Percentiles rank a stretch among this genome's conserved stretches.
Evolutionary conservation across 2,113 vertebrate genomes (phyloP).

Genomic region (Crotophaga sulcirostris): DNA sequence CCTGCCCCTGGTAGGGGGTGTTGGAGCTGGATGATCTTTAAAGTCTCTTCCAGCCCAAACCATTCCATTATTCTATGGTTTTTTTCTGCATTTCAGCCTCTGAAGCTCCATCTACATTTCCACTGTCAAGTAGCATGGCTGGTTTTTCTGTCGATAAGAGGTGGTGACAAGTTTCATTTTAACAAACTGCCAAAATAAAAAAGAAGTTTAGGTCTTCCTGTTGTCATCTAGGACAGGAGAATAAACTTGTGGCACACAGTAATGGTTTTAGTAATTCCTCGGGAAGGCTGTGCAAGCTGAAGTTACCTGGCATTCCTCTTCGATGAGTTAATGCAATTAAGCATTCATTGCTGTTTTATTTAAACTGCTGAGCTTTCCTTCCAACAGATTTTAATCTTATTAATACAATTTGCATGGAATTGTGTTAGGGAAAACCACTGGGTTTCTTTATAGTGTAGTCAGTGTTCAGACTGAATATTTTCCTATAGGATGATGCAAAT

Average conservation of each 20-base stretch:
- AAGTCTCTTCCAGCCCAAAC: no score
- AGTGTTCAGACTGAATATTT: not conserved
- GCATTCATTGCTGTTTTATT: not conserved
- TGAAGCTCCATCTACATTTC: not conserved
- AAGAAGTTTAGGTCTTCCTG: not conserved
- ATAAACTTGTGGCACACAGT: not conserved
- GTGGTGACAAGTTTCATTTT: not conserved
- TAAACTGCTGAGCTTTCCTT: not conserved
- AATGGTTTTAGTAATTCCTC: not conserved
- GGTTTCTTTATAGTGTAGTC: not conserved
- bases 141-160: not conserved
- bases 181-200: not conserved
- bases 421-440: not conserved
- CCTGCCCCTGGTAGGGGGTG: no score
- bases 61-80: no score
- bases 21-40: no score
- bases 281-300: not conserved
- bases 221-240: not conserved
- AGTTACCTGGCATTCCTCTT: not conserved
- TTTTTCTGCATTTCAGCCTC: not conserved
- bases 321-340: not conserved
- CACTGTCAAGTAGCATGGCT: not conserved
- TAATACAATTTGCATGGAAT: not conserved
- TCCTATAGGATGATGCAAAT: not conserved
- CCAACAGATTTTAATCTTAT: not conserved